These are phyloP conservation scores for Geococcyx californianus DNA, from an alignment of 2,113 vertebrate species.

Conservation along the genomic window DNA sequence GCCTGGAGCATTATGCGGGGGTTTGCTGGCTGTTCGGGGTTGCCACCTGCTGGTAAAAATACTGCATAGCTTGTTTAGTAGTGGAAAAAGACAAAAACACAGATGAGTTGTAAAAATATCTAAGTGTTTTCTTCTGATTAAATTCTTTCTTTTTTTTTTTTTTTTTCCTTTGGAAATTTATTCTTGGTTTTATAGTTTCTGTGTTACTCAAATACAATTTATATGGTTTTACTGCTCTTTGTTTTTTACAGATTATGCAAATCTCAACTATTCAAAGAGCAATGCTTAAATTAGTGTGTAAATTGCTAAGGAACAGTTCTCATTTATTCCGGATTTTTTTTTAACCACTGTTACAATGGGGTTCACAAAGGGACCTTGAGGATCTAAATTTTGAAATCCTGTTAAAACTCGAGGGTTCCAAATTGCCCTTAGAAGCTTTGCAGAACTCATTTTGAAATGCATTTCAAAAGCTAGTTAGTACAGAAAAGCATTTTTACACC, in stretches of 20 bases:
- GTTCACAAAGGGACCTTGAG: not conserved
- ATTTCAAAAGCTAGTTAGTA: not conserved
- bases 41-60: constrained; percentile 67
- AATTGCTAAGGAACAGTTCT: not conserved
- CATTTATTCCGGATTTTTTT: not conserved
- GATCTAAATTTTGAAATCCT: not conserved
- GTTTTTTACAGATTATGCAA: not conserved
- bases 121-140: not conserved
- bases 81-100: fast-evolving
- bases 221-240: not conserved
- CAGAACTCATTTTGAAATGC: not conserved
- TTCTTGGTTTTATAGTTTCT: not conserved
- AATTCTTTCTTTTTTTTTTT: not conserved
- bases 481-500: not conserved
- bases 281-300: not conserved
- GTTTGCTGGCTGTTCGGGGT: not conserved
- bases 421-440: not conserved
- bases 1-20: not conserved
- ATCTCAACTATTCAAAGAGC: not conserved
- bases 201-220: not conserved
- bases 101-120: not conserved
- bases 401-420: not conserved
- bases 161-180: not conserved
- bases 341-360: not conserved
- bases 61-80: too few relatives aligned